Base-by-base conservation (phyloP, 2,888 invertebrate species). In the Dryomyza anilis region DNA sequence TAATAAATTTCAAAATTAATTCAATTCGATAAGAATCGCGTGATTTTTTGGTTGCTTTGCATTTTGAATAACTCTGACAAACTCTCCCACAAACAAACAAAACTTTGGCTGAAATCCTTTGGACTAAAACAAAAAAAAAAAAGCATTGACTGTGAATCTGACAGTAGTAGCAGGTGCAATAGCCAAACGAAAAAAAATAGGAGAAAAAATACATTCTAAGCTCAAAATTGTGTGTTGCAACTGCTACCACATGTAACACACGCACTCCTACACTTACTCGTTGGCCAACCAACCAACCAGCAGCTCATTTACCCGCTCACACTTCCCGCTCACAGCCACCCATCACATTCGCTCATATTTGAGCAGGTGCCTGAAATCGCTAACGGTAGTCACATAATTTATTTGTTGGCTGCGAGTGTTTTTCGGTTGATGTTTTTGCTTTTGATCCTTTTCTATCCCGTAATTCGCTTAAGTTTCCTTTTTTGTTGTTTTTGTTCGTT, bases 1-100 rank as follows among this genome's bases (percentile, higher is more conserved):
- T 33, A 48, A 59, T 52, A 52, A 61, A 61, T 52, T 52, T 33
- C 52, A 21, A 23, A 61, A 62, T 62, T 62, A 62, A 53, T 62
- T 52, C 62, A 62, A 55, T 62, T 39, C 62, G 62, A 55, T 62
- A 62, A 62, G 62, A 62, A 62, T 53, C 53, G 43, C 52, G 52
- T 65, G 69, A 19, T 43, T 56, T 61, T 56, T 63, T 46, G 12
- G 4, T 48, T 59, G 10, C 48, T 45, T 48, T 12, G 48, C 48
- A 23, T 23, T 19, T 14, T 50, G 12, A 7, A 3, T n/a, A n/a
- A n/a, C n/a, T n/a, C n/a, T n/a, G n/a, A n/a, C n/a, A n/a, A n/a
- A n/a, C n/a, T 50, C 27, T 23, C 27, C 14, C 1, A 25, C 50
- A 14, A n/a, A 21, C 25, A 27, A 23, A 12, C 21, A 23, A 50